phyloP scores from a whole-genome alignment of 2,113 vertebrate species.

The Collichthys lucidus region DNA sequence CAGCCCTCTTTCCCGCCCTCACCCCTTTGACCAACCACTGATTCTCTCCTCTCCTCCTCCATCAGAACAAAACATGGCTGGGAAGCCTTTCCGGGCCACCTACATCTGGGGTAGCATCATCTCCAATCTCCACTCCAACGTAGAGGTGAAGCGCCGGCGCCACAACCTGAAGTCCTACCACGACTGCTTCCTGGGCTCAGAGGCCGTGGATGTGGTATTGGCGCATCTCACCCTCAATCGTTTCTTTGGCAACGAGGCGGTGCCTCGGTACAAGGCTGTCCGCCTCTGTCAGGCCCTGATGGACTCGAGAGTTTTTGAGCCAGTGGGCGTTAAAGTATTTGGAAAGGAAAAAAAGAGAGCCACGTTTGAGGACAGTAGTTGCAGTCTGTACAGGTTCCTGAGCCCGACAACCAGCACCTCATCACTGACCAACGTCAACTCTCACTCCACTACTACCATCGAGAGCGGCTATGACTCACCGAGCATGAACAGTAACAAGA shows the following conservation, averaged over 20 bases:
- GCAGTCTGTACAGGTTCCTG: conserved; percentile 94
- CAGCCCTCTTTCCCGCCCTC: neutral
- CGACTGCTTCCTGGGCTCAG: conserved; percentile 95
- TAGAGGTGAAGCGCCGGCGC: conserved; percentile 93
- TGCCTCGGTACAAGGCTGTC: conserved; percentile 94
- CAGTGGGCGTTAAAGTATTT: conserved; percentile 90
- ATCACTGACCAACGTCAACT: conserved; percentile 46
- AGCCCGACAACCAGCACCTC: conserved; percentile 46
- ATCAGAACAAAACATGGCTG: conserved; percentile 88
- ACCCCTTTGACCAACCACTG: neutral
- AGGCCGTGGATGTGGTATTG: conserved; percentile 94
- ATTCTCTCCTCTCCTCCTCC: conserved; percentile 15
- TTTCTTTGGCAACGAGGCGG: conserved; percentile 91
- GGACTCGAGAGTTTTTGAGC: conserved; percentile 96
- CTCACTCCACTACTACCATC: conserved; percentile 67
- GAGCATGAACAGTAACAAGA: conserved; percentile 72
- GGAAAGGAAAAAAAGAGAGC: conserved; percentile 91
- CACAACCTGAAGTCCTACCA: conserved; percentile 93
- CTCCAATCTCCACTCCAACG: conserved; percentile 88
- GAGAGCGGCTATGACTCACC: conserved; percentile 83
- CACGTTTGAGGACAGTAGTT: conserved; percentile 93
- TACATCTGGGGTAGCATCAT: conserved; percentile 97
- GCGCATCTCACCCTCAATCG: conserved; percentile 92
- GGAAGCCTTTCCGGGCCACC: conserved; percentile 94
- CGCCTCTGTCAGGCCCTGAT: conserved; percentile 95